Evolutionary conservation across 2,113 vertebrate genomes (phyloP).

Genomic region (Channa argus): DNA sequence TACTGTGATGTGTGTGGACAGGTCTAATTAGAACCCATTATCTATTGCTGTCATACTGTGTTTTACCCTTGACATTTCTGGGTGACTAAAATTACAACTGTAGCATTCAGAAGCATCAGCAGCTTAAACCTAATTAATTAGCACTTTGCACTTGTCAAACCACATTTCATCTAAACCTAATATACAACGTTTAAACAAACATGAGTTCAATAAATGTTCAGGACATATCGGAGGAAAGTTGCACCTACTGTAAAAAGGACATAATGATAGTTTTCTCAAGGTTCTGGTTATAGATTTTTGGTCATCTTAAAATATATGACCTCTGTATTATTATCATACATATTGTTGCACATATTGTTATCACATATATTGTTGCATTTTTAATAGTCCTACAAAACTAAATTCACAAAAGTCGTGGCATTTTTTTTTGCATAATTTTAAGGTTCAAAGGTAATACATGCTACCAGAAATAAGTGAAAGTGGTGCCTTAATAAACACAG

Average conservation of each 20-base stretch:
- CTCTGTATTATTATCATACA: background rate
- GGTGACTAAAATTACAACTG: background rate
- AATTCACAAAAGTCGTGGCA: too few relatives aligned
- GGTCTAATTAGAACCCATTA: slow-evolving; percentile 1
- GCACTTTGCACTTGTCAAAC: background rate
- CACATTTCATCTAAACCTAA: background rate
- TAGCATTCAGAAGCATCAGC: background rate
- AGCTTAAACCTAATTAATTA: slow-evolving; percentile 7
- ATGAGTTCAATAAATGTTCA: too few relatives aligned
- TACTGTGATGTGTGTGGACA: background rate
- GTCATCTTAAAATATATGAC: too few relatives aligned
- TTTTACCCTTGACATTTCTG: slow-evolving; percentile 11
- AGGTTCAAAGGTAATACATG: background rate
- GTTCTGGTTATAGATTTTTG: too few relatives aligned
- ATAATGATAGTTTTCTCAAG: too few relatives aligned
- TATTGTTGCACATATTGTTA: background rate
- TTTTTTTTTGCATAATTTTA: background rate
- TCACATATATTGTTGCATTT: background rate
- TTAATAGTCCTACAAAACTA: background rate
- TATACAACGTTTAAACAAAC: background rate
- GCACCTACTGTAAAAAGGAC: too few relatives aligned
- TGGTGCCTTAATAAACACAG: slow-evolving; percentile 3
- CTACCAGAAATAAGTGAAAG: background rate
- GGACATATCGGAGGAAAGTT: too few relatives aligned
- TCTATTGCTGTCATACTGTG: background rate